Base-by-base conservation (phyloP, 1,140 invertebrate species). In the Trachelipus rathkii region DNA sequence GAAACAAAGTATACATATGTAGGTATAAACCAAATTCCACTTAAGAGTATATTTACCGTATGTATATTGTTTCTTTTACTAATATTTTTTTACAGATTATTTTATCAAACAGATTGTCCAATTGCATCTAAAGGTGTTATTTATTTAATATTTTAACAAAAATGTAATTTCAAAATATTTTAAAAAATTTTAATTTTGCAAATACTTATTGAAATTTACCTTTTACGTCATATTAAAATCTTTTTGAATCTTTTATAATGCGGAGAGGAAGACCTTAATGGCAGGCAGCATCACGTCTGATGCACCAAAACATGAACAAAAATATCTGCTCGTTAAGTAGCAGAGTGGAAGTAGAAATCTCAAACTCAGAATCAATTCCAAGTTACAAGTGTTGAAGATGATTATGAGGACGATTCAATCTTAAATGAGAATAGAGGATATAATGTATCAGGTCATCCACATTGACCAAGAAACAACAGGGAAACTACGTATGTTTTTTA, bases 361-460 rank as follows among this genome's bases (percentile, higher is more conserved):
- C 50, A 60, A 60, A 60, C 19, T 60, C 50, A 3, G 50, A 60
- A 15, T 15, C 50, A 60, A 15, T 60, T 15, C 50, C 50, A 60
- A 60, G 2, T 60, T 60, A 60, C 19, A 60, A 60, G 1, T 60
- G 50, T 15, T 60, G 19, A 60, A 15, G 50, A 60, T 60, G 50
- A 60, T 19, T 13, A 60, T 19, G 11, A 19, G 2, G 50, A 60
- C 8, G 50, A 60, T 8, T 60, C 50, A 15, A 8, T 60, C 19
- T 19, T 15, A 60, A 19, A 75, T 44, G 75, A 76, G 13, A 50
- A 76, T 24, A 53, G 53, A 50, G 77, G 79, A 9, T 77, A 78
- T 70, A 78, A 74, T 21, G 79, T 77, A 1, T 81, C 79, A 6
- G 76, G 76, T 44, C 79, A 81, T 46, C 77, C 77, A 81, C 46